Evolutionary conservation across 2,797 vertebrate species (phyloP).

Genomic region (Botia almorhae): DNA sequence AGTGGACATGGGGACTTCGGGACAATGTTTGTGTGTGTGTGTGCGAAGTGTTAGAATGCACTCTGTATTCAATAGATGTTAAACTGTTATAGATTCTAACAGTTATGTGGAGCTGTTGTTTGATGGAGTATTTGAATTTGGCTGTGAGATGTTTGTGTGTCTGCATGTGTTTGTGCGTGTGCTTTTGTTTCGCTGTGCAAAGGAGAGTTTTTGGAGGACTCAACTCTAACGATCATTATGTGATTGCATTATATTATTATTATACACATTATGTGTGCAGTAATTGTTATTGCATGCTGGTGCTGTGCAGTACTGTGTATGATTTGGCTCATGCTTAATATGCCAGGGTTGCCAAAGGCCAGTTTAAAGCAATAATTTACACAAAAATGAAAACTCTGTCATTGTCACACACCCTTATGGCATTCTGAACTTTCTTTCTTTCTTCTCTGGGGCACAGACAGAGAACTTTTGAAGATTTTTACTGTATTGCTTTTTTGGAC

Average conservation of each 20-base stretch:
- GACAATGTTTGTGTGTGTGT: conserved; percentile 9
- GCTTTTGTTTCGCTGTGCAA: conserved; percentile 44
- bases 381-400: not conserved
- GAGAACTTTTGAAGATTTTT: not conserved
- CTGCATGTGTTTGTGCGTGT: not conserved
- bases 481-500: not conserved
- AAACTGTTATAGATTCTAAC: conserved; percentile 19
- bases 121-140: conserved; percentile 29
- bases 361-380: not conserved
- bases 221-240: conserved; percentile 37
- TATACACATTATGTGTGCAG: conserved; percentile 28
- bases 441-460: not conserved
- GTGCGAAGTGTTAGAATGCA: conserved; percentile 9
- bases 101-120: conserved; percentile 24
- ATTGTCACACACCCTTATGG: not conserved
- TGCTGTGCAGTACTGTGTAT: conserved; percentile 26
- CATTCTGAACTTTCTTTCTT: not conserved
- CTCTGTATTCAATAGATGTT: not conserved
- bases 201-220: conserved; percentile 32
- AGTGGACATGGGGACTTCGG: conserved; percentile 8
- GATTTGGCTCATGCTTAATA: conserved; percentile 24
- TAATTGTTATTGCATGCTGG: conserved; percentile 45
- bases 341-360: conserved; percentile 7
- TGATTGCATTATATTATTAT: no score
- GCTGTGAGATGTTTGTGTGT: conserved; percentile 6